Evolutionary conservation across 2,888 invertebrate species (phyloP).

Genomic region (Carterocephalus palaemon): DNA sequence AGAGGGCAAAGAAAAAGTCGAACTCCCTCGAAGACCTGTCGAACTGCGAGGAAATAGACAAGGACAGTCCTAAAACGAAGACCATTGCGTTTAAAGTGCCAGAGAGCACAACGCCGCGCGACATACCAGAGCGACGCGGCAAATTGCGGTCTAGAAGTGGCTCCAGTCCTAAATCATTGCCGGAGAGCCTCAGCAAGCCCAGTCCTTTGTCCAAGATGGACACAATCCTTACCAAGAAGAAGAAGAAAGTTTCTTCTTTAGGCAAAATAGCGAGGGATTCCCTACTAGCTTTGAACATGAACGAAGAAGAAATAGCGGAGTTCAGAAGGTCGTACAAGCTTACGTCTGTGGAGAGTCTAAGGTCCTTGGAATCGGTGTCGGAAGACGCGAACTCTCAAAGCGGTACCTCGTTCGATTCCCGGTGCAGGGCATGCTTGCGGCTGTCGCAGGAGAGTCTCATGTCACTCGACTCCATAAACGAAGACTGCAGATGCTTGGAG

Average conservation of each 20-base stretch:
- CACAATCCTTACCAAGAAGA: slow-evolving; percentile 52
- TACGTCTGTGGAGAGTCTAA: slow-evolving; percentile 67
- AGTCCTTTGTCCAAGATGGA: slow-evolving; percentile 61
- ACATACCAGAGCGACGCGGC: slow-evolving; percentile 60
- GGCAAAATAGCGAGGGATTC: slow-evolving; percentile 74
- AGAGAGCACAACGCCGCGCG: slow-evolving; percentile 61
- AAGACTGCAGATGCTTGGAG: slow-evolving; percentile 60
- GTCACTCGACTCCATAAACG: slow-evolving; percentile 69
- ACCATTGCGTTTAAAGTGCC: slow-evolving; percentile 67
- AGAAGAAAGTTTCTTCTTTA: slow-evolving; percentile 64
- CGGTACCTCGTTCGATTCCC: slow-evolving; percentile 63
- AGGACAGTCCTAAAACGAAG: slow-evolving; percentile 53
- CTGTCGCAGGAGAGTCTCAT: slow-evolving; percentile 70
- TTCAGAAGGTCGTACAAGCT: slow-evolving; percentile 65
- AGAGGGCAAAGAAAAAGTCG: slow-evolving; percentile 63
- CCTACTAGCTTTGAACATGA: slow-evolving; percentile 67
- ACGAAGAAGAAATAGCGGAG: slow-evolving; percentile 69
- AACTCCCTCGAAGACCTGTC: slow-evolving; percentile 65
- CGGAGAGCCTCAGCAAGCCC: slow-evolving; percentile 64
- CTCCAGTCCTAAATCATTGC: slow-evolving; percentile 71
- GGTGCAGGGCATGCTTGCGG: slow-evolving; percentile 61
- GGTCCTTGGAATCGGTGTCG: slow-evolving; percentile 67
- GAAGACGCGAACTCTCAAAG: slow-evolving; percentile 70
- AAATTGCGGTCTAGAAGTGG: slow-evolving; percentile 61
- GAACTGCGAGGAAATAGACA: slow-evolving; percentile 46